Conservation (phyloP, 1,140 invertebrate species). For the Ceratitis capitata region DNA sequence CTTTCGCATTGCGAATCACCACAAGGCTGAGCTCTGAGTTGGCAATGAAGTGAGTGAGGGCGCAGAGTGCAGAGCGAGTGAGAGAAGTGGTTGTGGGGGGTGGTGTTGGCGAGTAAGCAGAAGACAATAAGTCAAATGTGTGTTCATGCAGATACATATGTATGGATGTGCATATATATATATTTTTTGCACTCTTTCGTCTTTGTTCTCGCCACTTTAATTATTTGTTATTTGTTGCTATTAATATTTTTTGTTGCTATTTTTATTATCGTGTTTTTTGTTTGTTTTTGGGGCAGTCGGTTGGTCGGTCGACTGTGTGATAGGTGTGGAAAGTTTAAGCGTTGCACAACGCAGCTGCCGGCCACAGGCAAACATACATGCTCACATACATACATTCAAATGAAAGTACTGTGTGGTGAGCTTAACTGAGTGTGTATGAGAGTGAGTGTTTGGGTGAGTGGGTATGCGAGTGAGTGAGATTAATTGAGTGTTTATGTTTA, state of each 20-base stretch:
- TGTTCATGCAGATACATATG: too few species aligned
- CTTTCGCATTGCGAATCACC: not conserved
- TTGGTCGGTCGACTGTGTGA: too few species aligned
- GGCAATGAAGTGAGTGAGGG: not conserved
- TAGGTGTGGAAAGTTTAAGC: slow-evolving; percentile 14
- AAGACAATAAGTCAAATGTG: slow-evolving; percentile 10
- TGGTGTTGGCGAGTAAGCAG: not conserved
- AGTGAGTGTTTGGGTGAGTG: not conserved
- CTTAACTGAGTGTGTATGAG: not conserved
- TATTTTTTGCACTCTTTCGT: not conserved
- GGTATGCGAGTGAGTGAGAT: not conserved
- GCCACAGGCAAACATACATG: not conserved
- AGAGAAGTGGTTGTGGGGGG: not conserved
- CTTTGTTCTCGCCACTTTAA: not conserved
- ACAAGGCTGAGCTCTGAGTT: not conserved
- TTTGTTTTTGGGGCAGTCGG: too few species aligned
- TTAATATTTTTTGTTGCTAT: not conserved
- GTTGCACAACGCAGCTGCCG: slow-evolving; percentile 6
- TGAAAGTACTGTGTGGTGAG: not conserved
- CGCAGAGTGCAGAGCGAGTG: too few species aligned
- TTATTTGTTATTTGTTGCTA: not conserved
- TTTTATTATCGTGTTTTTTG: not conserved
- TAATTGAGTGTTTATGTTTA: not conserved
- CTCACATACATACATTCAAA: not conserved
- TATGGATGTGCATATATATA: too few species aligned